Percentiles rank a stretch among this genome's conserved stretches.
Evolutionary conservation across 2,797 vertebrate genomes (phyloP).

Genomic region (Coranthus polyacanthus): DNA sequence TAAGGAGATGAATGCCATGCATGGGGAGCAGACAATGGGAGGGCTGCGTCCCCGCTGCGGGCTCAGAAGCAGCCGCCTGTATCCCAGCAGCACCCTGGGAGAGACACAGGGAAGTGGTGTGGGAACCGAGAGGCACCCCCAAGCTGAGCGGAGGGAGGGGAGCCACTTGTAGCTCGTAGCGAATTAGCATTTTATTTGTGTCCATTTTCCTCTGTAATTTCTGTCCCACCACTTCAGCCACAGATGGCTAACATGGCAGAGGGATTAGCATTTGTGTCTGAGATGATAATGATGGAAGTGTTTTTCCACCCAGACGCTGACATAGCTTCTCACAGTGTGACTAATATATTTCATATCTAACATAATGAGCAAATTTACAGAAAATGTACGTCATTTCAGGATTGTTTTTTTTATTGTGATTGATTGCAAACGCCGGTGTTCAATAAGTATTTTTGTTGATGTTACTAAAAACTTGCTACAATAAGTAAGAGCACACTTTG

Average conservation of each 20-base stretch:
- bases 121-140: slow-evolving; percentile 83
- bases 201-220: slow-evolving; percentile 81
- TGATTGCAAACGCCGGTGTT: neutral
- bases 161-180: slow-evolving; percentile 73
- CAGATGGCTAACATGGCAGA: slow-evolving; percentile 81
- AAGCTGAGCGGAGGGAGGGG: slow-evolving; percentile 67
- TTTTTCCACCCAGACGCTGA: slow-evolving; percentile 58
- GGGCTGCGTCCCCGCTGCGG: slow-evolving; percentile 62
- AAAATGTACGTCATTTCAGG: slow-evolving; percentile 5
- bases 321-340: slow-evolving; percentile 52
- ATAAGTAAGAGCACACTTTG: neutral
- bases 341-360: slow-evolving; percentile 25
- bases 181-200: slow-evolving; percentile 86
- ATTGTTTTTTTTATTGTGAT: neutral
- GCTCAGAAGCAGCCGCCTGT: slow-evolving; percentile 66
- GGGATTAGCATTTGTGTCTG: slow-evolving; percentile 78
- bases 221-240: slow-evolving; percentile 76
- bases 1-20: slow-evolving; percentile 75
- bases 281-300: slow-evolving; percentile 75
- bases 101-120: slow-evolving; percentile 79
- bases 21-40: slow-evolving; percentile 73
- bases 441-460: neutral
- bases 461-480: no score
- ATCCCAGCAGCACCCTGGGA: slow-evolving; percentile 75
- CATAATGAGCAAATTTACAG: slow-evolving; percentile 1